phyloP scores from a whole-genome alignment of 2,797 vertebrate species.

The Sebastes goodei region DNA sequence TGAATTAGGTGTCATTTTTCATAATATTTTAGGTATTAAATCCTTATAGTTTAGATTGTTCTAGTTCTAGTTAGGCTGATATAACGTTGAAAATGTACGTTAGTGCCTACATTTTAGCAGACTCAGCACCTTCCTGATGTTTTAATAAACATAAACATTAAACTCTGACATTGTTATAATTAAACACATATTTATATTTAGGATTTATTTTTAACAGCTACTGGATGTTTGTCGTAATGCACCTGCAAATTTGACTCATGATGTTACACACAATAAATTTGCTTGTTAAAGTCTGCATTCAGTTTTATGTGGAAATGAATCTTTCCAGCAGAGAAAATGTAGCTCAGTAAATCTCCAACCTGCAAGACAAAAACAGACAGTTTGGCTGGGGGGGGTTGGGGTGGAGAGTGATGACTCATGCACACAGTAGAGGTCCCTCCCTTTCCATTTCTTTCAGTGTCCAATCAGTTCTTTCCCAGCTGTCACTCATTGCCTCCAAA shows the following conservation, averaged over 20 bases:
- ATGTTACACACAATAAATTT: conserved; percentile 19
- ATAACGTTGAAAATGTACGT: background rate
- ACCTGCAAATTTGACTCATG: conserved; percentile 14
- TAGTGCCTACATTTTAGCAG: background rate
- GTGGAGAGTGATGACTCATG: conserved; percentile 84
- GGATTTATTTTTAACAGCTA: background rate
- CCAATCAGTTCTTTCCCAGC: conserved; percentile 81
- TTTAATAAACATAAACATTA: background rate
- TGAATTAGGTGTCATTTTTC: background rate
- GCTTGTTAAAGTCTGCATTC: conserved; percentile 36
- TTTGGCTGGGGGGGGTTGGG: conserved; percentile 71
- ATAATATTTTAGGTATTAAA: background rate
- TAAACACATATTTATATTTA: background rate
- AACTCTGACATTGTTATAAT: background rate
- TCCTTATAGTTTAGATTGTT: background rate
- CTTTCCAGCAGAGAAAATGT: conserved; percentile 55
- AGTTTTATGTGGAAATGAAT: conserved; percentile 48
- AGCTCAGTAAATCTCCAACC: conserved; percentile 72
- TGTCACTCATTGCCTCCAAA: conserved; percentile 78
- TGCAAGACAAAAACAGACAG: conserved; percentile 74
- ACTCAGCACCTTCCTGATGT: background rate
- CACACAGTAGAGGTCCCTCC: conserved; percentile 78
- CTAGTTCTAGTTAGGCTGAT: background rate
- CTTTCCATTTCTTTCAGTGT: conserved; percentile 80
- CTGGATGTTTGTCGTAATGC: conserved; percentile 2